These are phyloP conservation scores for Drosophila paranaensis DNA, from an alignment of 2,888 invertebrate genomes.

Conservation along the genomic window DNA sequence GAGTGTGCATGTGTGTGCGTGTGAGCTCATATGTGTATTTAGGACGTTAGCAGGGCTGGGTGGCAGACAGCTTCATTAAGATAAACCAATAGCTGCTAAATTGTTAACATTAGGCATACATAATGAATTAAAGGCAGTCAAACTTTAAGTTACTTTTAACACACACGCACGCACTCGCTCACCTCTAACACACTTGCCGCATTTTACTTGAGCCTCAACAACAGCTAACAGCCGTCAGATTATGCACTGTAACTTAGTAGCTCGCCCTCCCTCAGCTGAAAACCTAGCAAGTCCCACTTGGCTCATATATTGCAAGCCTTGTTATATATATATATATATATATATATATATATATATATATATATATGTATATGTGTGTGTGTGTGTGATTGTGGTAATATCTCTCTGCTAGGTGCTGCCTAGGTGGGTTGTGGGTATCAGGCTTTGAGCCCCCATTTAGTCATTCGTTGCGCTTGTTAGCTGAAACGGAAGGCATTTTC, in stretches of 20 bases:
- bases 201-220: constrained; percentile 52
- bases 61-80: constrained; percentile 76
- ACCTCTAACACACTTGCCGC: constrained; percentile 2
- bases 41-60: constrained; percentile 29
- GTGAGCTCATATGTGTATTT: constrained; percentile 50
- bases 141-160: constrained; percentile 58
- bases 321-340: constrained; percentile 19
- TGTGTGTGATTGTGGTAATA: constrained; percentile 4
- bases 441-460: constrained; percentile 32
- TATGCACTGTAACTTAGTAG: constrained; percentile 50
- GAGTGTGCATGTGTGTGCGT: constrained; percentile 13
- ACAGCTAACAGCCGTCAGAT: constrained; percentile 38
- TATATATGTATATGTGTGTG: constrained; percentile 14
- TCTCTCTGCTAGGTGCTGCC: constrained; percentile 6
- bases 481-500: constrained; percentile 48
- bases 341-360: constrained; percentile 19
- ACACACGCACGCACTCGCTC: constrained; percentile 24
- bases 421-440: constrained; percentile 11
- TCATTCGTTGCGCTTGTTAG: constrained; percentile 76
- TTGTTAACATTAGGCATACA: constrained; percentile 79
- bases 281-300: constrained; percentile 44
- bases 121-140: constrained; percentile 73
- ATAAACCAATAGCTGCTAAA: constrained; percentile 81
- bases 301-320: constrained; percentile 44
- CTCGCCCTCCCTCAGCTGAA: constrained; percentile 1